Base-by-base conservation (phyloP, 2,113 vertebrate species). In the Sus scrofa region DNA sequence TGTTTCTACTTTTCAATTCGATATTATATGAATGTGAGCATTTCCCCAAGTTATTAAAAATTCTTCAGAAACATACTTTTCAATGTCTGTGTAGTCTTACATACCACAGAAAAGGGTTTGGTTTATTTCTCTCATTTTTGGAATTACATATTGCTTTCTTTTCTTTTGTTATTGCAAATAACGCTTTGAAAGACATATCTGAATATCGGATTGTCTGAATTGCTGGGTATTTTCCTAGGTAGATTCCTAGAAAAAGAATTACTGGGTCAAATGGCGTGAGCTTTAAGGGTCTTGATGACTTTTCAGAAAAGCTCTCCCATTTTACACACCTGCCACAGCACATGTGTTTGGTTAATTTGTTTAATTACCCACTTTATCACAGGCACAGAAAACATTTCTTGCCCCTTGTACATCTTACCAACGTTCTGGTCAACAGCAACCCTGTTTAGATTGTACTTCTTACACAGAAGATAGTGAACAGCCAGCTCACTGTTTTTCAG, bases 1-100 rank as follows among this genome's bases (percentile, higher is more conserved):
- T 81, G 52, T 84, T 87, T 86, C 74, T 89, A 77, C 27, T 86
- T 88, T 96, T 92, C 32, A 8, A 86, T 94, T 82, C 56, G 81
- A 44, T 79, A 27, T 90, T 89, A 82, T 30, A 78, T 18, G 12
- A 87, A 74, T 2, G 10, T 68, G 27, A 94, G 2, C 2, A 71
- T 63, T 81, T 77, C 13, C 60, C 50, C 20, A 91, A 88, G 37
- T 91, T 91, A 77, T 32, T 85, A 67, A 60, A 94, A 88, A 92
- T 63, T 89, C 67, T 75, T 74, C 18, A 39, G 75, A 89, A 82
- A 75, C 14, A 58, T 44, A 39, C 34, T 58, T 97, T 95, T 65
- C 50, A 83, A 70, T 34, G 16, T 83, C 26, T 87, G 27, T 22
- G 2, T 84, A 93, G 37, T 75, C 26, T 62, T 87, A 73, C 15